Evolutionary conservation across 2,113 vertebrate species (phyloP).

Genomic region (Pedionomus torquatus): DNA sequence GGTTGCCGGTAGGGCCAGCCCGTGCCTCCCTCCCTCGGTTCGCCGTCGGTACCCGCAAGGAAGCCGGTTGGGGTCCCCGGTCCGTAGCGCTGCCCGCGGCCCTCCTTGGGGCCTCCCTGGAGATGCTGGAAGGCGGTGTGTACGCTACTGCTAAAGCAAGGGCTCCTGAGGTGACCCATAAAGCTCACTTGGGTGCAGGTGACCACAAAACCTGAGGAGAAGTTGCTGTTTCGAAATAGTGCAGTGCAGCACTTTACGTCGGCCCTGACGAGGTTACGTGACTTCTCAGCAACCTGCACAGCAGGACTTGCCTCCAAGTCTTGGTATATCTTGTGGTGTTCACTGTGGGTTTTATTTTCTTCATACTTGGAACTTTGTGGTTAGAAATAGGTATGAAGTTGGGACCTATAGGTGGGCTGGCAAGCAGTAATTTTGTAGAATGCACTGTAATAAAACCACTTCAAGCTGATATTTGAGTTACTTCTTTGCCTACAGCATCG

Average conservation of each 20-base stretch:
- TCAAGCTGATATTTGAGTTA: neutral
- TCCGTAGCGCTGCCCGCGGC: neutral
- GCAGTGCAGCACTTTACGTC: accelerated
- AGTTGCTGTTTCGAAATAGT: neutral
- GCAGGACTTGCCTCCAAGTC: accelerated
- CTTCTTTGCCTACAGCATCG: neutral
- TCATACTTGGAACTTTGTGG: neutral
- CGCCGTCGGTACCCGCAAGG: too few species aligned
- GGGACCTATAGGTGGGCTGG: too few species aligned
- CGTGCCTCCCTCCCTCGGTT: accelerated
- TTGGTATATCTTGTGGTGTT: neutral
- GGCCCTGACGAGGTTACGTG: accelerated
- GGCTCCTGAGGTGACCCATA: neutral
- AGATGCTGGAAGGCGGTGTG: neutral
- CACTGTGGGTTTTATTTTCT: neutral
- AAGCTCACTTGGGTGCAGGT: neutral
- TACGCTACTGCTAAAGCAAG: accelerated
- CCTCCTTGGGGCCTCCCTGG: too few species aligned
- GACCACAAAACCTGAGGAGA: neutral
- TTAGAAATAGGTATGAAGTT: neutral
- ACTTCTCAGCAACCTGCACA: accelerated
- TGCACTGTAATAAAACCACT: neutral
- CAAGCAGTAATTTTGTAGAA: neutral
- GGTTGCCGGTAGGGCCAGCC: neutral
- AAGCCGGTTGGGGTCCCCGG: neutral